phyloP scores from a whole-genome alignment of 2,113 vertebrate species.

The Ochotona princeps region DNA sequence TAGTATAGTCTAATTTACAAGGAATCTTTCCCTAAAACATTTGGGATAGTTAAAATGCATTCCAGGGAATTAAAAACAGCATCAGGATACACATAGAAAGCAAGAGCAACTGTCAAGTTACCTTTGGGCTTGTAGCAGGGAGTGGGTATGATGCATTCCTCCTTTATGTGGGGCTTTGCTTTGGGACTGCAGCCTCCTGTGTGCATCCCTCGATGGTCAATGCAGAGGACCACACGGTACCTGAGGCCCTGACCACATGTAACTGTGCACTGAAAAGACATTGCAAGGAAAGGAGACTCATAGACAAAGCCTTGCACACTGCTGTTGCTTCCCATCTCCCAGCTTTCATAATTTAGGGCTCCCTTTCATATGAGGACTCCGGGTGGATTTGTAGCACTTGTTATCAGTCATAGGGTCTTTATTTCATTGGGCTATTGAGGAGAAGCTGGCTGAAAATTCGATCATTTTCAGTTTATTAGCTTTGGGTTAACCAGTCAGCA shows the following conservation, averaged over 20 bases:
- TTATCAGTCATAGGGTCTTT: conserved; percentile 19
- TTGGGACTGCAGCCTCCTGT: conserved; percentile 95
- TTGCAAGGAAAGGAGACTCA: conserved; percentile 49
- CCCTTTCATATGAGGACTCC: neutral
- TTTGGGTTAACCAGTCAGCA: conserved; percentile 18
- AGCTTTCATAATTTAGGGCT: neutral
- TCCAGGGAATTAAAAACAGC: neutral
- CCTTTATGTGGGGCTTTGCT: conserved; percentile 98
- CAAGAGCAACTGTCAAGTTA: conserved; percentile 73
- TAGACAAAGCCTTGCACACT: conserved; percentile 54
- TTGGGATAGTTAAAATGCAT: neutral
- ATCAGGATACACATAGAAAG: neutral
- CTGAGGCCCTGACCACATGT: conserved; percentile 97
- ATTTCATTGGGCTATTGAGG: neutral
- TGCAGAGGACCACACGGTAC: conserved; percentile 97
- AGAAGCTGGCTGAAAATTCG: conserved; percentile 26
- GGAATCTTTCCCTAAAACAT: conserved; percentile 1
- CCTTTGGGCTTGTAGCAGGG: conserved; percentile 97
- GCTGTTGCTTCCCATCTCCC: neutral
- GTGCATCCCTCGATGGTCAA: conserved; percentile 95
- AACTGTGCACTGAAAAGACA: conserved; percentile 92
- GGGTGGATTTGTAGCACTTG: neutral
- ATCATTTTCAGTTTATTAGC: conserved; percentile 5
- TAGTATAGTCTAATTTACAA: conserved; percentile 17
- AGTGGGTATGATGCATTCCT: conserved; percentile 94